Evolutionary conservation across 2,113 vertebrate species (phyloP), one percentile per base, ranked within the genome.

Genomic region (Grallaria varia): DNA sequence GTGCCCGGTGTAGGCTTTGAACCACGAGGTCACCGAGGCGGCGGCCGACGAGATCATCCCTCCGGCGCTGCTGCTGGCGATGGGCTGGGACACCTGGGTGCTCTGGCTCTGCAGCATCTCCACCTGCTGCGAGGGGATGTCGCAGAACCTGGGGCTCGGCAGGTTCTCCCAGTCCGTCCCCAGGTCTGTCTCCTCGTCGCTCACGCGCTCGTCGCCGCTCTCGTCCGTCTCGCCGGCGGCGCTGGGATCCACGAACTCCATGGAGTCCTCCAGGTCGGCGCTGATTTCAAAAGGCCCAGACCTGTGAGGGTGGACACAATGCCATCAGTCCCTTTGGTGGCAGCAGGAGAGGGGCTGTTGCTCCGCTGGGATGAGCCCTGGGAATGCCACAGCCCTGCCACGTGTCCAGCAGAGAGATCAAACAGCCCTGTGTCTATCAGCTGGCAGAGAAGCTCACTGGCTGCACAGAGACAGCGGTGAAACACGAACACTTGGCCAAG

Each of bases 131-230:
- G 99, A 99, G 17, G 99, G 99, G 96, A 99, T 99, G n/a, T 99
- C 99, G 30, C 99, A 99, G 96, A 99, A 99, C 11, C 99, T 98
- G 6, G 99, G 99, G 89, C 99, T 99, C 1, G 99, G 99, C 86
- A 99, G 98, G 10, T 99, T 99, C 98, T 99, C 99, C 99, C 99
- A 99, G 98, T 99, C 99, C 1, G 98, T 99, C 69, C 99, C 99
- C 50, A 99, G 98, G 98, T 99, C 99, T 0, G 99, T 99, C 96
- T 99, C 99, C 68, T 99, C 99, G 1, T 99, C 99, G 0, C 98
- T 99, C 75, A 99, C 85, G 5, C 47, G 98, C 91, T 99, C 99
- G 0, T 99, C 99, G 6, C 99, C 99, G 37, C 99, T 99, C 95
- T 99, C 99, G 27, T 99, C 99, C 0, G 98, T 98, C 20, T 98